Conservation (phyloP, 2,797 vertebrate genomes). For the Danio tinwini region DNA sequence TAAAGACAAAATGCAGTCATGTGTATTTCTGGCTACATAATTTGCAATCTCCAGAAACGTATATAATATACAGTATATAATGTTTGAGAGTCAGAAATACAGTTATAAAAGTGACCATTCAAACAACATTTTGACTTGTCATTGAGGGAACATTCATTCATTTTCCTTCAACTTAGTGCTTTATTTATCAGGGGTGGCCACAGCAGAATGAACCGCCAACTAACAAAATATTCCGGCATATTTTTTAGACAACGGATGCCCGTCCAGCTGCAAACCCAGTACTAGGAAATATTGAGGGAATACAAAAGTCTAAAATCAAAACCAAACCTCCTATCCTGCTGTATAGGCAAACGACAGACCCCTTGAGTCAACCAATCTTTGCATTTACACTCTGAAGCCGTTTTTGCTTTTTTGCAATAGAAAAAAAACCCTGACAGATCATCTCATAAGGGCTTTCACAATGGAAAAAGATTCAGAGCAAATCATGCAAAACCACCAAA, state of each 20-base stretch:
- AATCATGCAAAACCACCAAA: slow-evolving; percentile 1
- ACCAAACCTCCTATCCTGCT: not conserved
- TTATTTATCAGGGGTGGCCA: no score
- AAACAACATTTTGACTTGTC: not conserved
- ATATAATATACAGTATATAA: no score
- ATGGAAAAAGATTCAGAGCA: not conserved
- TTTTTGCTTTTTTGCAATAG: not conserved
- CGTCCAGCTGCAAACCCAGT: no score
- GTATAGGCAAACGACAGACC: not conserved
- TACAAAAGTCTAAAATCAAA: not conserved
- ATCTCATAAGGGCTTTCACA: not conserved
- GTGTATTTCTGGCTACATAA: no score
- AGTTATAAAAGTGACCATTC: not conserved
- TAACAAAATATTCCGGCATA: no score
- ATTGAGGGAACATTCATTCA: no score
- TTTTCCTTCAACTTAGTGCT: no score
- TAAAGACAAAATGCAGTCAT: no score
- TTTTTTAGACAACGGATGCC: no score
- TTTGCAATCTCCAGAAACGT: no score
- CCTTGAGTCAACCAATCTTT: not conserved
- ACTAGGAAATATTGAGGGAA: not conserved
- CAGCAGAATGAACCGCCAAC: no score
- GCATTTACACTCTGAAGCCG: not conserved
- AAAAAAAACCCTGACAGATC: not conserved
- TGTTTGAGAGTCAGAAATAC: not conserved